phyloP scores from a whole-genome alignment of 2,888 invertebrate genomes.

The Lydus trimaculatus region DNA sequence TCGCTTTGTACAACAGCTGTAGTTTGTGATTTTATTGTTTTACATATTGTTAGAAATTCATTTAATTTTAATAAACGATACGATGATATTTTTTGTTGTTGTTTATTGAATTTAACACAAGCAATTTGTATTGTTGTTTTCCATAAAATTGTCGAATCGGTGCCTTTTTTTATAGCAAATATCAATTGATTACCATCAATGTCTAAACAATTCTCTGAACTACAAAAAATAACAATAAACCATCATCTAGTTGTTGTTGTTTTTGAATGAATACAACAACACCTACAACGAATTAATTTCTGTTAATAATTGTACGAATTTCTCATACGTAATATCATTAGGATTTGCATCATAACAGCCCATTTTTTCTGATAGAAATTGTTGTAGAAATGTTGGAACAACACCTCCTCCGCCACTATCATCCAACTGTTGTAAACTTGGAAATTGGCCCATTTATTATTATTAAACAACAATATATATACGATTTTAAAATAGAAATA shows the following conservation, averaged over 20 bases:
- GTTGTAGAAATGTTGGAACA: neutral
- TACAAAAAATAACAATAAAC: slow-evolving; percentile 48
- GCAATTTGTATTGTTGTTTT: slow-evolving; percentile 73
- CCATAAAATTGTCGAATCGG: slow-evolving; percentile 72
- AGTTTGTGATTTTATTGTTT: slow-evolving; percentile 63
- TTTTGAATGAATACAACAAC: neutral
- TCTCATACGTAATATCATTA: neutral
- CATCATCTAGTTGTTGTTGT: too few relatives aligned
- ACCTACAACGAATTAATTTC: neutral
- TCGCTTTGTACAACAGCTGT: slow-evolving; percentile 53
- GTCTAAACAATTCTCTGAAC: slow-evolving; percentile 68
- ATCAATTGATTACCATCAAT: slow-evolving; percentile 68
- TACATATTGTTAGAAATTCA: slow-evolving; percentile 70
- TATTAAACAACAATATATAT: neutral
- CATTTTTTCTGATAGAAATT: neutral
- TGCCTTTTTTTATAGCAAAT: slow-evolving; percentile 71
- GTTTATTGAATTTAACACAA: slow-evolving; percentile 67
- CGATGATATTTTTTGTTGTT: slow-evolving; percentile 64
- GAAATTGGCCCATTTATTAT: slow-evolving; percentile 1
- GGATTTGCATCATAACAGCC: neutral
- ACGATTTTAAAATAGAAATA: neutral
- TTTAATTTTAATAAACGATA: slow-evolving; percentile 68
- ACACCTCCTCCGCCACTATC: neutral
- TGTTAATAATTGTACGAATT: neutral
- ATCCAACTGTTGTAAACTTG: neutral